Conservation (phyloP, 2,113 vertebrate genomes). For the Pterocles orientalis region DNA sequence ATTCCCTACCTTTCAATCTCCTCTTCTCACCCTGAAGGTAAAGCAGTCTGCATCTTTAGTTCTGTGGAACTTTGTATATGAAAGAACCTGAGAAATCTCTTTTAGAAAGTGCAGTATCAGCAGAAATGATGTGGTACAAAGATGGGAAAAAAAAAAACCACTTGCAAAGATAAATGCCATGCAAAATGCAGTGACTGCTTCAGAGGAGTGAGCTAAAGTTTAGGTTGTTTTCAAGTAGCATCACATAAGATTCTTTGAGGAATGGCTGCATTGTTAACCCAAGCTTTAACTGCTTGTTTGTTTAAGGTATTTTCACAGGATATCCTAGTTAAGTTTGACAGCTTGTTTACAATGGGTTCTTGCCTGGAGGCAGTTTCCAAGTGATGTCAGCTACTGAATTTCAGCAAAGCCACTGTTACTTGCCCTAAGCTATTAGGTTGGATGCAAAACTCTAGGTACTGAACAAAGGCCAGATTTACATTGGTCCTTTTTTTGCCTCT, state of each 20-base stretch:
- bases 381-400: slow-evolving; percentile 50
- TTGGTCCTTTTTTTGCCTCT: background rate
- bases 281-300: slow-evolving; percentile 34
- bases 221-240: background rate
- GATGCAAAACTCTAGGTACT: background rate
- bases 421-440: background rate
- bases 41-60: background rate
- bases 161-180: background rate
- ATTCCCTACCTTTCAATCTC: background rate
- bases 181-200: background rate
- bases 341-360: slow-evolving; percentile 61
- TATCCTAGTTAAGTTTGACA: slow-evolving; percentile 50
- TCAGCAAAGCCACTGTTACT: background rate
- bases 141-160: too few relatives aligned
- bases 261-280: background rate
- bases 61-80: background rate
- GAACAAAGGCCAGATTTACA: background rate
- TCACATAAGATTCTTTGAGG: background rate
- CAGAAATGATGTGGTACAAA: background rate
- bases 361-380: slow-evolving; percentile 45
- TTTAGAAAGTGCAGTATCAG: background rate
- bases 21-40: background rate
- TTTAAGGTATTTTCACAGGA: slow-evolving; percentile 44
- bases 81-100: background rate
- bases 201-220: background rate